Conservation (phyloP, 2,797 vertebrate genomes). For the Meda fulgida region DNA sequence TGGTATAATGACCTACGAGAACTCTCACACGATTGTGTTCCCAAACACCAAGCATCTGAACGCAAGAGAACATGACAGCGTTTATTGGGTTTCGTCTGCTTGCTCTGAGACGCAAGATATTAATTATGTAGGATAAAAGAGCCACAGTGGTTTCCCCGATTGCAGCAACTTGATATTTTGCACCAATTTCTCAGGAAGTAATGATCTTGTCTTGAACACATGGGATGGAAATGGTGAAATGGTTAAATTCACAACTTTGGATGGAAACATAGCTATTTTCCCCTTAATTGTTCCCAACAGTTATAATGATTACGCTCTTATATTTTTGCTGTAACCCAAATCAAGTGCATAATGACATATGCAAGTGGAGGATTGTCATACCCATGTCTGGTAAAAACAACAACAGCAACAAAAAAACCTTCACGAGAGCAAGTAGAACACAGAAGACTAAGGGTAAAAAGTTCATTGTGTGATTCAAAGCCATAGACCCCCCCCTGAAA, state of each 20-base stretch:
- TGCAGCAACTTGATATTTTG: neutral
- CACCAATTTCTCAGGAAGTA: neutral
- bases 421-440: neutral
- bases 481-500: slow-evolving; percentile 68
- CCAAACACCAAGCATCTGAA: neutral
- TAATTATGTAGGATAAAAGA: neutral
- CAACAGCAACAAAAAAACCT: neutral
- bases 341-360: neutral
- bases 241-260: neutral
- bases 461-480: slow-evolving; percentile 60
- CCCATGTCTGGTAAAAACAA: neutral
- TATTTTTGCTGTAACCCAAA: neutral
- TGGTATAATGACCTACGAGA: neutral
- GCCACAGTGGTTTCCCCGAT: neutral
- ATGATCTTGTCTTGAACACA: neutral
- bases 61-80: neutral
- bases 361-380: neutral
- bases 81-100: neutral
- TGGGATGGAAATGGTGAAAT: neutral
- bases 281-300: neutral
- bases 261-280: neutral
- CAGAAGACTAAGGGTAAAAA: slow-evolving; percentile 49
- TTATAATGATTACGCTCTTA: neutral
- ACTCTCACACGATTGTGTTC: neutral
- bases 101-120: neutral